Evolutionary conservation across 64 coral and sea anemone species (phyloP).

Genomic region (Pocillopora damicornis): DNA sequence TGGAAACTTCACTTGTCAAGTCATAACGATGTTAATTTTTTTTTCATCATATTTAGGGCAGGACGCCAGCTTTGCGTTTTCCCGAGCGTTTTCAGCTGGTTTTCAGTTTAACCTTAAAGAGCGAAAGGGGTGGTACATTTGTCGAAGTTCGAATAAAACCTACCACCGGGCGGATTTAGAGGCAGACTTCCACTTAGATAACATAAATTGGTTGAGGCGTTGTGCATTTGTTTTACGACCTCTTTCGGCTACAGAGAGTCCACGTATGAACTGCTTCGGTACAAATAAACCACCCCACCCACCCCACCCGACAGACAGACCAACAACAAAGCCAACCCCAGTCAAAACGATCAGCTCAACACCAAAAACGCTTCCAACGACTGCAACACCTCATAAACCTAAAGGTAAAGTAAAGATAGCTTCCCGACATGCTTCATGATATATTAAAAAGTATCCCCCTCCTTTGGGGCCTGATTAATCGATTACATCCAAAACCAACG

Average conservation of each 20-base stretch:
- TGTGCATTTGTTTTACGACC: conserved; percentile 66
- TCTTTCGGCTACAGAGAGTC: conserved; percentile 30
- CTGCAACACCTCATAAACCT: background rate
- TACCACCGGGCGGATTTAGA: conserved; percentile 32
- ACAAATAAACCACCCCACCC: background rate
- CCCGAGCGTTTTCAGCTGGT: background rate
- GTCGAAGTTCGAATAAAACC: conserved; percentile 30
- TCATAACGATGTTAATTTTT: too few relatives aligned
- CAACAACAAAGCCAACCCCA: background rate
- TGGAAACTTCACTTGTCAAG: too few relatives aligned
- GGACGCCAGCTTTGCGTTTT: conserved; percentile 7
- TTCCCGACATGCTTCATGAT: too few relatives aligned
- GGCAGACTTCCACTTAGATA: conserved; percentile 11
- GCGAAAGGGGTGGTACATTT: conserved; percentile 71
- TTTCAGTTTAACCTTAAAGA: conserved; percentile 53
- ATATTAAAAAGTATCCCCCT: too few relatives aligned
- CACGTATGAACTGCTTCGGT: conserved; percentile 67
- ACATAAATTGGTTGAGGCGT: conserved; percentile 7
- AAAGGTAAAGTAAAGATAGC: conserved; percentile 3
- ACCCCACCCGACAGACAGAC: background rate
- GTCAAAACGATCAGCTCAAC: background rate
- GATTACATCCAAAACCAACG: too few relatives aligned
- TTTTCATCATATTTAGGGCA: background rate
- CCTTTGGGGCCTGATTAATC: too few relatives aligned
- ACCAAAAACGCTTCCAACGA: background rate